These are phyloP conservation scores for Dinomys branickii DNA, from an alignment of 2,113 vertebrate species.

Conservation along the genomic window DNA sequence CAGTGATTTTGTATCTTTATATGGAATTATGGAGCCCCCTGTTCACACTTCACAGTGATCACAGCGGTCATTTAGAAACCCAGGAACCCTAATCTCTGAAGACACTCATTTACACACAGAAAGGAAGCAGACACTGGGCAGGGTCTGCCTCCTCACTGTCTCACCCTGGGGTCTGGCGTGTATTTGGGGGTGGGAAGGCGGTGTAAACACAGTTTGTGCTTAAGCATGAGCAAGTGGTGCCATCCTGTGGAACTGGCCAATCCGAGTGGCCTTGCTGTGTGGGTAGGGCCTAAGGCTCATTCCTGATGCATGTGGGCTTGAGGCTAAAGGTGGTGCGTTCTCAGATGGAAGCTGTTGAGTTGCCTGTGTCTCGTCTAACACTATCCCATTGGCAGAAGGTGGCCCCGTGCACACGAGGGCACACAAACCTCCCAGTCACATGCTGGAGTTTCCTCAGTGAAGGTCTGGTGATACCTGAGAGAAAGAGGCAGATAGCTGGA, in stretches of 20 bases:
- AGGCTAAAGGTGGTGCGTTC: neutral
- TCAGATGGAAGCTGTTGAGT: neutral
- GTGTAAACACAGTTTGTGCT: neutral
- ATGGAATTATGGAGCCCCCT: neutral
- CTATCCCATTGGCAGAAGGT: neutral
- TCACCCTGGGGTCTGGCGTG: no score
- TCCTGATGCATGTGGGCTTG: fast-evolving
- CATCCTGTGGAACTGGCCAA: no score
- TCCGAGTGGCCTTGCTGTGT: neutral
- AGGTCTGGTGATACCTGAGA: neutral
- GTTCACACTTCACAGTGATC: fast-evolving
- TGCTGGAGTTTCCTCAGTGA: neutral
- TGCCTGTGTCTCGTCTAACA: neutral
- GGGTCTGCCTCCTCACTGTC: fast-evolving
- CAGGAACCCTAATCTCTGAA: neutral
- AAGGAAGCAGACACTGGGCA: neutral
- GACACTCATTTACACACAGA: fast-evolving
- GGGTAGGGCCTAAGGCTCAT: neutral
- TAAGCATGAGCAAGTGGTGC: fast-evolving
- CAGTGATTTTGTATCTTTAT: neutral
- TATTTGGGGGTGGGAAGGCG: neutral
- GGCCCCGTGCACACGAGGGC: fast-evolving
- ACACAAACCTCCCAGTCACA: neutral
- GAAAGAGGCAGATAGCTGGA: neutral
- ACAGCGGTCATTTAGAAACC: neutral